Evolutionary conservation across 2,113 vertebrate species (phyloP).

Genomic region (Tringa solitaria): DNA sequence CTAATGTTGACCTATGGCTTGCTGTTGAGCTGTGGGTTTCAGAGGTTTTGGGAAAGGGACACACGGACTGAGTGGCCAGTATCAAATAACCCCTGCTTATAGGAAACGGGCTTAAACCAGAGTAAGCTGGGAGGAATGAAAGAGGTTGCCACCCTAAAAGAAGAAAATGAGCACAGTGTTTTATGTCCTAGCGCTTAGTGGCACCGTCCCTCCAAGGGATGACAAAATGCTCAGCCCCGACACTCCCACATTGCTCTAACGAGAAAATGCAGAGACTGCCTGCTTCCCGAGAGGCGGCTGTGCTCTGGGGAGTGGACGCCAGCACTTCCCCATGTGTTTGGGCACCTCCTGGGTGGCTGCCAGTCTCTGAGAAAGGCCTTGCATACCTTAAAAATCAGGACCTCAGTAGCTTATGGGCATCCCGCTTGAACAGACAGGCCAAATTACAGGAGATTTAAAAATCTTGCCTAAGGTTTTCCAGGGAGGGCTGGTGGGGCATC

Average conservation of each 20-base stretch:
- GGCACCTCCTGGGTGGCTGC: neutral
- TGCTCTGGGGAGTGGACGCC: neutral
- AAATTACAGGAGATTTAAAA: neutral
- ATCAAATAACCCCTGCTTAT: neutral
- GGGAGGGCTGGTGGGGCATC: neutral
- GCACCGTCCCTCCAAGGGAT: neutral
- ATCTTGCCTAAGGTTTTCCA: constrained; percentile 1
- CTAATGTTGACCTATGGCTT: neutral
- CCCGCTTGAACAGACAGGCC: neutral
- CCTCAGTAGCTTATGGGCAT: neutral
- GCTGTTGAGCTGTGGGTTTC: neutral
- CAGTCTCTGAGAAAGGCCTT: constrained; percentile 2
- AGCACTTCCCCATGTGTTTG: neutral
- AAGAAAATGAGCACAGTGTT: neutral
- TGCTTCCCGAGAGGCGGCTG: accelerated
- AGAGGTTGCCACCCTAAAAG: neutral
- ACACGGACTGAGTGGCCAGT: neutral
- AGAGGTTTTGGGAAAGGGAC: neutral
- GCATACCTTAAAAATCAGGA: neutral
- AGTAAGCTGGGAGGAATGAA: neutral
- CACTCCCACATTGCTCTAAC: neutral
- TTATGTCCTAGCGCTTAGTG: neutral
- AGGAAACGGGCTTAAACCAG: neutral
- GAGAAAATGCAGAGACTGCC: neutral
- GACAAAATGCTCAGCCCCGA: neutral